Conservation (phyloP, 1,140 invertebrate genomes). For the Alviniconcha marisindica region DNA sequence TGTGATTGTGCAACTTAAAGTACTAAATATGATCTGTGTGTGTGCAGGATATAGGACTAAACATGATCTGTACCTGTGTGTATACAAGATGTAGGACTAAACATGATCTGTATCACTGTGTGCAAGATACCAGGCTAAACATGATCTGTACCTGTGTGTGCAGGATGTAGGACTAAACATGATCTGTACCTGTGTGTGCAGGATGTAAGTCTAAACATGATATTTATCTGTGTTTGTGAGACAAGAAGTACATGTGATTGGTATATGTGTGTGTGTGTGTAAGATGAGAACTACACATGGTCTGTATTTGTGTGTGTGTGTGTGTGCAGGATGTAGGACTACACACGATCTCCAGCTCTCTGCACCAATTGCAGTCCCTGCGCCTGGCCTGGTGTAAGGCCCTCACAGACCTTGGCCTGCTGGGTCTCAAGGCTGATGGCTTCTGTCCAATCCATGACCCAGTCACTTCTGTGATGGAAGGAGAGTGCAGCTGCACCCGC, state of each 20-base stretch:
- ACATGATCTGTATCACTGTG: too few relatives aligned
- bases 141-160: too few relatives aligned
- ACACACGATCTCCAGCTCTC: conserved; percentile 78
- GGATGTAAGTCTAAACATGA: too few relatives aligned
- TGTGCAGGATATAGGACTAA: neutral
- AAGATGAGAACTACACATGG: too few relatives aligned
- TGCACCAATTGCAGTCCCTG: conserved; percentile 80
- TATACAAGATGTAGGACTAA: too few relatives aligned
- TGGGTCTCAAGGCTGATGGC: conserved; percentile 78
- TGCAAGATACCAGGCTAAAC: too few relatives aligned
- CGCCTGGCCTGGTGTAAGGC: conserved; percentile 82
- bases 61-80: too few relatives aligned
- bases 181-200: too few relatives aligned
- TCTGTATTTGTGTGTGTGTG: neutral
- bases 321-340: conserved; percentile 82
- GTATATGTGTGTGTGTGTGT: neutral
- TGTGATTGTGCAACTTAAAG: neutral
- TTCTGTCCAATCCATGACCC: conserved; percentile 32
- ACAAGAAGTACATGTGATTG: too few relatives aligned
- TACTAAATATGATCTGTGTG: neutral
- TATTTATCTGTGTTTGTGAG: too few relatives aligned
- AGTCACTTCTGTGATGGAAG: conserved; percentile 47
- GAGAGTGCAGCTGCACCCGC: conserved; percentile 57
- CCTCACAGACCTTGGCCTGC: conserved; percentile 83
- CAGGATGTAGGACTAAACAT: too few relatives aligned